Evolutionary conservation across 2,113 vertebrate species (phyloP), one percentile per base, ranked within the genome.

Genomic region (Corapipo altera): DNA sequence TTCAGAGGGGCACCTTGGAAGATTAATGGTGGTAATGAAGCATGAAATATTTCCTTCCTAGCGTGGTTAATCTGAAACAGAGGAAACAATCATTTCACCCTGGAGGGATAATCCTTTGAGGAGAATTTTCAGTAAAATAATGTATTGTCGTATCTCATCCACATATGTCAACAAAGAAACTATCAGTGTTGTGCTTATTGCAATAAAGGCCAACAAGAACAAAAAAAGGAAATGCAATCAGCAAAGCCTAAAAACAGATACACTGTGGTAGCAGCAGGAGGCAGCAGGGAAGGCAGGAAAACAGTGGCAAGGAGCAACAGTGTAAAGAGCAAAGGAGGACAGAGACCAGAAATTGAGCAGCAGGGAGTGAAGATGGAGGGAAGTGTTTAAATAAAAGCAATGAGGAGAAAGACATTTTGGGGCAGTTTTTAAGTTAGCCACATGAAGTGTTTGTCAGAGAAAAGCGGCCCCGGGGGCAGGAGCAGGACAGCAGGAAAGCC

Each of bases 11-110:
- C 89, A 94, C 93, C 94, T 97, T 97, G 92, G 75, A 96, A 97
- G 96, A 97, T 96, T 96, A 97, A 96, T 95, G 64, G 73, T 77
- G 91, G 95, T 96, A 96, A 97, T 87, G 95, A 96, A 96, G 93
- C 90, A 78, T 95, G 93, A 96, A 96, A 95, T 95, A 96, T 93
- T 94, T 96, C 95, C 82, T 94, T 96, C 86, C 89, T 96, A 89
- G 70, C 1, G 11, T 85, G 90, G 66, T 95, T 96, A 96, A 96
- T 96, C 89, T 94, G 94, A 93, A 96, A 91, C 41, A 77, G 83
- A 92, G 74, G 85, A 94, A 97, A 94, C 55, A 95, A 85, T 94
- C 88, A 93, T 96, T 96, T 97, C 79, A 95, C 91, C 82, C 82
- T 83, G 72, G 74, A 96, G 91, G 89, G 35, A 97, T 96, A 97